Evolutionary conservation across 2,888 invertebrate species (phyloP).

Genomic region (Erebia palarica): DNA sequence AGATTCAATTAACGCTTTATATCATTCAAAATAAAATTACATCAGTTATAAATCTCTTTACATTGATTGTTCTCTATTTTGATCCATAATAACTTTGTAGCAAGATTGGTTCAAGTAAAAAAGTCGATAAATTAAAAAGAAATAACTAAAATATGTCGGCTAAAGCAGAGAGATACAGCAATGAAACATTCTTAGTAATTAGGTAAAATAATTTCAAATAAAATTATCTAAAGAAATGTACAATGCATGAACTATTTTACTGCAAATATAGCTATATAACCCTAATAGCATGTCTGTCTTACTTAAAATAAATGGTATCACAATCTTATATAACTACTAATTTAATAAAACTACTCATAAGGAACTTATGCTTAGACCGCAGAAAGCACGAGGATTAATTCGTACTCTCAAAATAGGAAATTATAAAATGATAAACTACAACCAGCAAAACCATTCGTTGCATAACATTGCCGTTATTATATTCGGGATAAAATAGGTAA

Average conservation of each 20-base stretch:
- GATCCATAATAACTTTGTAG: slow-evolving; percentile 55
- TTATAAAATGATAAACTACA: slow-evolving; percentile 65
- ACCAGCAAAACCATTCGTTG: slow-evolving; percentile 44
- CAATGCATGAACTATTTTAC: slow-evolving; percentile 61
- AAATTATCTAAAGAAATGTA: slow-evolving; percentile 63
- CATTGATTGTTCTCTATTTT: slow-evolving; percentile 62
- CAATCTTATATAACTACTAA: slow-evolving; percentile 73
- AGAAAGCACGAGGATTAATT: slow-evolving; percentile 52
- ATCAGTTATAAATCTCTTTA: slow-evolving; percentile 67
- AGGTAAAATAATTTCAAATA: slow-evolving; percentile 63
- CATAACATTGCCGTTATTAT: slow-evolving; percentile 36
- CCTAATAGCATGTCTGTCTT: slow-evolving; percentile 61
- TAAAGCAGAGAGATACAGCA: slow-evolving; percentile 52
- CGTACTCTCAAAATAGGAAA: slow-evolving; percentile 52
- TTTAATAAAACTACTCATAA: slow-evolving; percentile 70
- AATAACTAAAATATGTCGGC: slow-evolving; percentile 52
- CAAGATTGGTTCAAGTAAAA: slow-evolving; percentile 35
- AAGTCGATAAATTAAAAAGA: slow-evolving; percentile 46
- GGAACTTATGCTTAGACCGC: slow-evolving; percentile 78
- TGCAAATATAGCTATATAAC: slow-evolving; percentile 56
- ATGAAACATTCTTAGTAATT: slow-evolving; percentile 54
- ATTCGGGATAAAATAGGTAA: slow-evolving; percentile 54
- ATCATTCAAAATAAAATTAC: slow-evolving; percentile 54
- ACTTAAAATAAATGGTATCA: slow-evolving; percentile 80
- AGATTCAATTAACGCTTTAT: slow-evolving; percentile 70